A percentile compares a stretch with the other conserved stretches of the same genome.
Conservation (phyloP, 2,113 vertebrate genomes). For the Paratilapia polleni region DNA sequence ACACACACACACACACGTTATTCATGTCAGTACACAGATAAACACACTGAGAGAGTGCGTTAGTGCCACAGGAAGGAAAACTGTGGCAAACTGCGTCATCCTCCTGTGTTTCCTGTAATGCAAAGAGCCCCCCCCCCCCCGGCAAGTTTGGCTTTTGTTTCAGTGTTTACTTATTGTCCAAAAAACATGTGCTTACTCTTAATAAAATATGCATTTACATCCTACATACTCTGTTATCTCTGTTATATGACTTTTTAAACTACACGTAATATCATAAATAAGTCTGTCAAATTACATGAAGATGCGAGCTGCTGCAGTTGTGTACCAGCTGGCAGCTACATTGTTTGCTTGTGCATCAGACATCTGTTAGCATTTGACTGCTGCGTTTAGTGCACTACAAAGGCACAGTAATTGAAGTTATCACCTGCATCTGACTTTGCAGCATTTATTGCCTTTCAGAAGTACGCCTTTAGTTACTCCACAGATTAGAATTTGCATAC, state of each 20-base stretch:
- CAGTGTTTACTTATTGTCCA: not conserved
- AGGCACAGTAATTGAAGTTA: not conserved
- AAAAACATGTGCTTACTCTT: not conserved
- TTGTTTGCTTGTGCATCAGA: not conserved
- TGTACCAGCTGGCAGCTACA: not conserved
- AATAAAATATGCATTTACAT: not conserved
- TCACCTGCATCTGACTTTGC: not conserved
- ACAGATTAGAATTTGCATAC: not conserved
- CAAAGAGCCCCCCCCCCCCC: not conserved
- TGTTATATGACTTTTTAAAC: not conserved
- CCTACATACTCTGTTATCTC: too few relatives aligned
- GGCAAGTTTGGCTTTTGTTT: not conserved
- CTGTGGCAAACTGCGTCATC: slow-evolving; percentile 33
- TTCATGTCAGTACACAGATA: slow-evolving; percentile 17
- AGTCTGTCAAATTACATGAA: not conserved
- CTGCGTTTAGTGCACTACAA: not conserved
- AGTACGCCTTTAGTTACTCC: not conserved
- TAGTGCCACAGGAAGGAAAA: slow-evolving; percentile 19
- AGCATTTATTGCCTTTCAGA: not conserved
- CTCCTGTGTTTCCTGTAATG: slow-evolving; percentile 27
- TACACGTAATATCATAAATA: not conserved
- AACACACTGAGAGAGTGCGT: slow-evolving; percentile 24
- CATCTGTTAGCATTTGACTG: too few relatives aligned
- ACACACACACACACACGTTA: not conserved
- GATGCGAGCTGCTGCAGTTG: not conserved